A percentile compares a stretch with the other conserved stretches of the same genome.
Evolutionary conservation across 1,140 invertebrate genomes (phyloP).

Genomic region (Dreissena polymorpha): DNA sequence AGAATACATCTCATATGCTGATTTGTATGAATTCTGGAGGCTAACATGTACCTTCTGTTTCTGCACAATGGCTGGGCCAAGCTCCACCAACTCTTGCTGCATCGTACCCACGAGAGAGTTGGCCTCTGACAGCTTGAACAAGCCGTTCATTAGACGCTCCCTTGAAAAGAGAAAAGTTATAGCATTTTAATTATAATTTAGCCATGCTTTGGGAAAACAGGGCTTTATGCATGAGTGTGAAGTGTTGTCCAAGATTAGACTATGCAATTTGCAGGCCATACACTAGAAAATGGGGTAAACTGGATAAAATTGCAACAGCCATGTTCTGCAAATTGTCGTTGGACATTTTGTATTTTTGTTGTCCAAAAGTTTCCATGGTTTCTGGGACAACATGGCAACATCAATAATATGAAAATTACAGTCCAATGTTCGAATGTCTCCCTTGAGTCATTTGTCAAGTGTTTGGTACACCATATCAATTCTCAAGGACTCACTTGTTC

Average conservation of each 20-base stretch:
- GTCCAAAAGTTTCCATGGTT: too few species aligned
- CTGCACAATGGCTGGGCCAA: slow-evolving; percentile 77
- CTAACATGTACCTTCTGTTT: slow-evolving; percentile 72
- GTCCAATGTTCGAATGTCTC: neutral
- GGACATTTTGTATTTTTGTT: too few species aligned
- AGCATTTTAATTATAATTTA: too few species aligned
- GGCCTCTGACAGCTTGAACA: slow-evolving; percentile 76
- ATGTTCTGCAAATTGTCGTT: too few species aligned
- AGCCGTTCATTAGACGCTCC: slow-evolving; percentile 73
- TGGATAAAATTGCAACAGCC: too few species aligned
- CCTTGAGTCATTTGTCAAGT: neutral
- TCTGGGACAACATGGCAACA: neutral
- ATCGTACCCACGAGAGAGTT: slow-evolving; percentile 76
- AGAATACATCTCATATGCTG: too few species aligned
- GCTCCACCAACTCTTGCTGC: slow-evolving; percentile 75
- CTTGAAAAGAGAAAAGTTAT: slow-evolving; percentile 56
- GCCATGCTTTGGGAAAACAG: too few species aligned
- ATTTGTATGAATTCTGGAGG: too few species aligned
- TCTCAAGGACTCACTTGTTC: slow-evolving; percentile 67
- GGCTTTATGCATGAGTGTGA: too few species aligned
- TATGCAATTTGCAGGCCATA: neutral
- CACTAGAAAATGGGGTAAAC: too few species aligned
- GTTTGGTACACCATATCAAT: neutral
- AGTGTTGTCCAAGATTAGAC: too few species aligned
- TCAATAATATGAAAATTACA: neutral